Evolutionary conservation across 2,888 invertebrate species (phyloP).

Genomic region (Hipparchia semele): DNA sequence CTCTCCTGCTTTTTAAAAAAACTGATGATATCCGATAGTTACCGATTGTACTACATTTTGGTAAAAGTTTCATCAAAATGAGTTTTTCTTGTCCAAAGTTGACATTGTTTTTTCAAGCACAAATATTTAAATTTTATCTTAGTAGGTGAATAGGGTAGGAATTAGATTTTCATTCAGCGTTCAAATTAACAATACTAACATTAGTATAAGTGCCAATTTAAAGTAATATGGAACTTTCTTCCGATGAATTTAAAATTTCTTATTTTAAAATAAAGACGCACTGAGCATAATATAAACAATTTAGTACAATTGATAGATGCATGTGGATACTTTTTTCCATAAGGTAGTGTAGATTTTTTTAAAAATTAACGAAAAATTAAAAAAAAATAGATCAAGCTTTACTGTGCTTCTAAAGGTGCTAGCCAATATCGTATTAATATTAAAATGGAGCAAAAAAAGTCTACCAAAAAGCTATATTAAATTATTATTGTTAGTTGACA

Average conservation of each 20-base stretch:
- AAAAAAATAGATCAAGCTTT: conserved; percentile 35
- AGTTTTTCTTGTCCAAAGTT: no score
- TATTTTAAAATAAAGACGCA: not conserved
- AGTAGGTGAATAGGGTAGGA: not conserved
- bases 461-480: conserved; percentile 53
- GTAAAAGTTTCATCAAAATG: no score
- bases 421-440: conserved; percentile 46
- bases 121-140: not conserved
- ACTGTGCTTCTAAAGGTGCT: conserved; percentile 50
- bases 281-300: not conserved
- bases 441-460: conserved; percentile 26
- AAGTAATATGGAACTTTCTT: not conserved
- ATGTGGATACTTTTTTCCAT: no score
- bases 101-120: not conserved
- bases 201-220: not conserved
- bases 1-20: no score
- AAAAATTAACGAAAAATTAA: conserved; percentile 44
- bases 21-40: no score
- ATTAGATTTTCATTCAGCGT: not conserved
- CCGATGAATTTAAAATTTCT: not conserved
- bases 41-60: no score
- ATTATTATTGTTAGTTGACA: not conserved
- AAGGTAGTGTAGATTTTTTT: conserved; percentile 42
- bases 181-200: not conserved
- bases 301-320: not conserved